Percentiles rank a stretch among this genome's conserved stretches.
Evolutionary conservation across 2,888 invertebrate species (phyloP).

Genomic region (Chymomyza caudatula): DNA sequence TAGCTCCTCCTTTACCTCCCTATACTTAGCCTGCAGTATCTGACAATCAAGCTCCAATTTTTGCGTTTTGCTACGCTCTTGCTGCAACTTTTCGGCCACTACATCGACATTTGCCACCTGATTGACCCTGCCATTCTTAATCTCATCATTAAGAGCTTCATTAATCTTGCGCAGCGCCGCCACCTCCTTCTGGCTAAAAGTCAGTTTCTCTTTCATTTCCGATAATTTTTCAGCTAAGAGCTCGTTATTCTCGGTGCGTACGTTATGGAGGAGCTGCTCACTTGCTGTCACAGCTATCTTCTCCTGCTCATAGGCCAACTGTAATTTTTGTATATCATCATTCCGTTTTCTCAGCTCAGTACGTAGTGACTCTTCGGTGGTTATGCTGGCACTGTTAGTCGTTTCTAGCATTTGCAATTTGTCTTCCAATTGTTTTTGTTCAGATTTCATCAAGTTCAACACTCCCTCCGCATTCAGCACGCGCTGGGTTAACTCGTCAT

Average conservation of each 20-base stretch:
- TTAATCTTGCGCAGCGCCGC: constrained; percentile 39
- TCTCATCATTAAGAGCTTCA: constrained; percentile 17
- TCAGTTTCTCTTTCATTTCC: not conserved
- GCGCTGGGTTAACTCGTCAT: no score
- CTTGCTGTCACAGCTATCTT: no score
- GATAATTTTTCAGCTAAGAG: not conserved
- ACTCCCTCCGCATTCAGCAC: no score
- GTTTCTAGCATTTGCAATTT: no score
- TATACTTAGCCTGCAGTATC: constrained; percentile 75
- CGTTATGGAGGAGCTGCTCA: no score
- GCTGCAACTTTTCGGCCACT: constrained; percentile 18
- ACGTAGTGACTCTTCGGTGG: no score
- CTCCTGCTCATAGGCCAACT: no score
- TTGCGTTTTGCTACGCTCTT: not conserved
- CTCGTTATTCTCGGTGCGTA: not conserved
- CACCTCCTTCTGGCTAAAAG: constrained; percentile 25
- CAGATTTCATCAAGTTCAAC: no score
- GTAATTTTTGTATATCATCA: no score
- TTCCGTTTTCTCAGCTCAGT: no score
- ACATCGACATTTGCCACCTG: not conserved
- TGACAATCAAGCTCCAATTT: constrained; percentile 60
- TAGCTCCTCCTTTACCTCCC: constrained; percentile 65
- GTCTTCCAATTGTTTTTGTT: no score
- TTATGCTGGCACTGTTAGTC: no score
- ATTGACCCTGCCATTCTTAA: constrained; percentile 11